A percentile compares a stretch with the other conserved stretches of the same genome.
phyloP scores from a whole-genome alignment of 2,888 invertebrate genomes.

The Dendrolimus pini region DNA sequence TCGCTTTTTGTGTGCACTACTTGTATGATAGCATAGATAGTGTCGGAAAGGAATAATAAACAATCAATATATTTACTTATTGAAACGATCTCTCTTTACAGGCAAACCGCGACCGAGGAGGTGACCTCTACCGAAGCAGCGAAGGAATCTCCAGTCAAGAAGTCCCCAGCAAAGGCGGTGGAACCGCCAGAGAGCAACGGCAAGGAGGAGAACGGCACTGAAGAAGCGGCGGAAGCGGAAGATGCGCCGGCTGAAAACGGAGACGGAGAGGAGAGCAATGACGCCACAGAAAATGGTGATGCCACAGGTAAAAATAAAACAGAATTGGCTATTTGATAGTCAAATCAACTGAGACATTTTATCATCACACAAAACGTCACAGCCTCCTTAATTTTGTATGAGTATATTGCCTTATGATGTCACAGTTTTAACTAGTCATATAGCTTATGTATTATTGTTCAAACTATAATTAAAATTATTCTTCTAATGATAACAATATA shows the following conservation, averaged over 20 bases:
- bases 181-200: conserved; percentile 68
- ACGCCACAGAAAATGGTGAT: conserved; percentile 65
- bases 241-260: conserved; percentile 60
- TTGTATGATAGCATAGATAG: too few relatives aligned
- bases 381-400: too few relatives aligned
- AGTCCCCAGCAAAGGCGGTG: conserved; percentile 69
- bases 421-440: too few relatives aligned
- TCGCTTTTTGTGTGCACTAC: too few relatives aligned
- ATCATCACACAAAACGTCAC: too few relatives aligned
- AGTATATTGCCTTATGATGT: too few relatives aligned
- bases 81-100: conserved; percentile 32
- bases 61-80: background rate
- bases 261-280: conserved; percentile 65
- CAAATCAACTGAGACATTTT: too few relatives aligned
- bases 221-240: conserved; percentile 46
- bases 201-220: conserved; percentile 63
- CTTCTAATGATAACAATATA: too few relatives aligned
- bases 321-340: background rate
- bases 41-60: background rate
- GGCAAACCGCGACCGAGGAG: conserved; percentile 64
- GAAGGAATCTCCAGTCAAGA: conserved; percentile 70
- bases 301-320: conserved; percentile 42
- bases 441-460: too few relatives aligned
- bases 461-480: background rate
- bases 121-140: conserved; percentile 63